Evolutionary conservation across 2,888 invertebrate species (phyloP), one percentile per base, ranked within the genome.

Genomic region (Standfussiana lucernea): DNA sequence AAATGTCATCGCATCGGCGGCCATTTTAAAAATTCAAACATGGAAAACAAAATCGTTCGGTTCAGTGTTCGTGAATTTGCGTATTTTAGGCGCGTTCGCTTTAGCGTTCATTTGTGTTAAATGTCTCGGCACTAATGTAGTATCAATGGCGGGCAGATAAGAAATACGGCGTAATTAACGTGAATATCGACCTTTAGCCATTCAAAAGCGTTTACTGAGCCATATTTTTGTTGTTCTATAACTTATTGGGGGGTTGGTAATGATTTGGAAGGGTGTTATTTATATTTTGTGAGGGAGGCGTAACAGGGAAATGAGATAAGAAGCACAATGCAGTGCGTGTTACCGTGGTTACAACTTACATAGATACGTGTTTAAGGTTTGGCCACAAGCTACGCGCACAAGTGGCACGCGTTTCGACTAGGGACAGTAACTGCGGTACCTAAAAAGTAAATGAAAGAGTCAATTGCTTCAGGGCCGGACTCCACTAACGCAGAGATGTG

Each of bases 61-160:
- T 70, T 82, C 75, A 77, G 68, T 80, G 79, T 77, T 79, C 89
- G 83, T 88, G 89, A 88, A 86, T 88, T 73, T 87, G 88, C 86
- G 86, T 82, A 85, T 88, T 88, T 86, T 74, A 79, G 80, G 71
- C 82, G 87, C 82, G 88, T 86, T 87, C 86, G 78, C 75, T 82
- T 83, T 71, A 75, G 65, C 86, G 80, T 89, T 88, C 89, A 92
- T 93, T 93, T 80, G 86, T 77, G 90, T 83, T 89, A 84, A 93
- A 93, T 93, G 92, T 93, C 88, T 83, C 80, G 92, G 83, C 77
- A 90, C 85, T 93, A 93, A 93, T 90, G 78, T 75, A 89, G 83
- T 91, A 91, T 92, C 92, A 92, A 92, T 93, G 89, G 92, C 83
- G 82, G 53, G 82, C 78, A 86, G 93, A 92, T 93, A 93, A 90